Conservation (phyloP, 2,113 vertebrate species). For the Alethe castanea region DNA sequence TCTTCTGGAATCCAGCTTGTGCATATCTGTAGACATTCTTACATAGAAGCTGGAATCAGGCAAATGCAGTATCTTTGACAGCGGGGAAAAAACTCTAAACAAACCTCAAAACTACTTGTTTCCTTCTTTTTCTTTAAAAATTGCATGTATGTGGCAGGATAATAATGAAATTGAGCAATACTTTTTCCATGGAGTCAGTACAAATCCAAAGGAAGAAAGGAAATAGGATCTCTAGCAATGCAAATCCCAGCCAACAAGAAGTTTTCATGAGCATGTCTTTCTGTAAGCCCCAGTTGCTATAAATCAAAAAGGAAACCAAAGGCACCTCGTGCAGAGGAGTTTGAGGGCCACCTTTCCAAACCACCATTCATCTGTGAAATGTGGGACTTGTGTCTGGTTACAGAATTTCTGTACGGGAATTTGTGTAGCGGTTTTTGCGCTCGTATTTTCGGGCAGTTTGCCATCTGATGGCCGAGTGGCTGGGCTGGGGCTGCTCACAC, state of each 20-base stretch:
- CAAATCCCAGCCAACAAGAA: neutral
- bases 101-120: neutral
- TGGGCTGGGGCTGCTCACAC: fast-evolving
- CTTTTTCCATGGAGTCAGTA: neutral
- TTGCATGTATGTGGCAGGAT: neutral
- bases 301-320: neutral
- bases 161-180: neutral
- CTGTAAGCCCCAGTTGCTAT: neutral
- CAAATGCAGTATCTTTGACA: neutral
- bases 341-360: neutral
- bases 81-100: neutral
- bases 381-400: neutral
- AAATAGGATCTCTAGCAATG: neutral
- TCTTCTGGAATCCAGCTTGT: neutral
- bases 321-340: neutral
- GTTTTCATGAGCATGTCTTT: neutral
- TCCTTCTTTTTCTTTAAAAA: neutral
- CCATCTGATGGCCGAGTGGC: neutral
- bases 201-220: neutral
- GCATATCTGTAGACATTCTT: neutral
- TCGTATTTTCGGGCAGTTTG: neutral
- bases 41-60: neutral
- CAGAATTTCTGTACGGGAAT: neutral
- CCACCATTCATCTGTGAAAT: neutral
- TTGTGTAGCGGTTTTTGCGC: neutral